Evolutionary conservation across 2,113 vertebrate species (phyloP), one percentile per base, ranked within the genome.

Genomic region (Brachionichthys hirsutus): DNA sequence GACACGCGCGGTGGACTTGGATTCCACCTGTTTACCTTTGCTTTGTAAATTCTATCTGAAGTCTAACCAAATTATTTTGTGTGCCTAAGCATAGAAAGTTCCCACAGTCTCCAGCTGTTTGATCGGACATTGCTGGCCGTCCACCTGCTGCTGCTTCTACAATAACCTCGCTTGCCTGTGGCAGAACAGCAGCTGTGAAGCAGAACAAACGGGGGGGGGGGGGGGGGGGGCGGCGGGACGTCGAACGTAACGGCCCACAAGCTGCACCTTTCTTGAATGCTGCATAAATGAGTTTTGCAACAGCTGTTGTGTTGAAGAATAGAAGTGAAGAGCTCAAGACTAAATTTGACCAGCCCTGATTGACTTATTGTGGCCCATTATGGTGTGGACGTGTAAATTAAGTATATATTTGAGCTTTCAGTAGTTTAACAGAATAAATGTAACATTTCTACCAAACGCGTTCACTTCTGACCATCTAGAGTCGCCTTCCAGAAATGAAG

Each of bases 141-240:
- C 59, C 65, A 59, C 78, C 78, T 73, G 75, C 73, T 57, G 54
- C 66, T 18, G 44, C 50, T 46, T 53, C 66, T 62, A 36, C 70
- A 61, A 20, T 83, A 75, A 70, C 67, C 73, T 67, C 54, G 45
- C 54, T 53, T 12, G 43, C 44, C 35, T 59, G 54, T 49, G 45
- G 30, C 68, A 24, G 54, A 62, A 57, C 67, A 65, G 56, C 78
- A 73, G 81, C 73, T 67, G 70, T 59, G 71, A 60, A 44, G 43
- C 65, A 54, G 74, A 80, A 70, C 55, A 65, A 44, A 64, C 20
- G 9, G 45, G 53, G 41, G 58, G 9, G 45, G 53, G 41, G 58
- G 9, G 45, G 53, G 41, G 58, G 9, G 45, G 53, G 41, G 58
- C n/a, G n/a, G n/a, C n/a, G n/a, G n/a, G 54, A 34, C n/a, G 12